These are phyloP conservation scores for Mactra quadrangularis DNA, from an alignment of 1,140 invertebrate genomes.

Conservation along the genomic window DNA sequence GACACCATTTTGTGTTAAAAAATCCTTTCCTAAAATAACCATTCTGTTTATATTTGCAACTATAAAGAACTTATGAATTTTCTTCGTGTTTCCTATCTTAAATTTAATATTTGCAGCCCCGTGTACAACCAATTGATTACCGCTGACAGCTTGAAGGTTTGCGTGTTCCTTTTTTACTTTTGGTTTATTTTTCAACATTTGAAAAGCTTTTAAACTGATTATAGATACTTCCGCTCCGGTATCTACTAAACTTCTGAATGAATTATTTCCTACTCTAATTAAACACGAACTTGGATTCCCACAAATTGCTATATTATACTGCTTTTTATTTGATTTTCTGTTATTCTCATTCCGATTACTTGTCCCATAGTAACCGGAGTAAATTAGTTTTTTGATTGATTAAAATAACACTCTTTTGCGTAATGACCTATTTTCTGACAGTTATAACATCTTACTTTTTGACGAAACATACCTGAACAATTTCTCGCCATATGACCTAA, in stretches of 20 bases:
- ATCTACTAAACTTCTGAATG: conserved; percentile 17
- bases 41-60: conserved; percentile 32
- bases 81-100: neutral
- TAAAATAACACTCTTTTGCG: neutral
- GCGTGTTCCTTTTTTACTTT: neutral
- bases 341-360: too few species aligned
- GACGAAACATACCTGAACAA: neutral
- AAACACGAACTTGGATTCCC: too few species aligned
- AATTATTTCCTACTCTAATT: conserved; percentile 7
- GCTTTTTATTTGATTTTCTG: neutral
- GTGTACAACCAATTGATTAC: neutral
- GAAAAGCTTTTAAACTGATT: neutral
- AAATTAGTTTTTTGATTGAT: neutral
- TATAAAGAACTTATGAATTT: conserved; percentile 10
- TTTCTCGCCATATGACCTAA: neutral
- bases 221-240: conserved; percentile 14
- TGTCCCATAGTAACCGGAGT: too few species aligned
- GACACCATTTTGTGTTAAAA: neutral
- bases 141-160: conserved; percentile 13
- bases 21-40: conserved; percentile 40
- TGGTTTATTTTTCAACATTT: neutral
- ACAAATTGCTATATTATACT: too few species aligned
- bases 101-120: neutral
- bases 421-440: neutral
- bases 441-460: neutral